phyloP scores from a whole-genome alignment of 2,888 invertebrate species.

The Oscheius sp. region DNA sequence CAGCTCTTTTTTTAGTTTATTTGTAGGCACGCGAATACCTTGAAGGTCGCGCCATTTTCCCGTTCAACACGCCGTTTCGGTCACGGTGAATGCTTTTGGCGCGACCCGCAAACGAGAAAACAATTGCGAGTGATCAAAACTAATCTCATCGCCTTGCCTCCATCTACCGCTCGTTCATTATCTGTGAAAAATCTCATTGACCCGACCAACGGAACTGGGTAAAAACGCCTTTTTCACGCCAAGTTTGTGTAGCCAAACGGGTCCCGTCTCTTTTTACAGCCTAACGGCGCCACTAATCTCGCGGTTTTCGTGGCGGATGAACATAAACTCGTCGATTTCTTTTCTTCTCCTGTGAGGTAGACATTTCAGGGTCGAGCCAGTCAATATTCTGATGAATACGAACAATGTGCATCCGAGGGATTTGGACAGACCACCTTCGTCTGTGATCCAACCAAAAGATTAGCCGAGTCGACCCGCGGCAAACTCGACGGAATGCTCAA shows the following conservation, averaged over 20 bases:
- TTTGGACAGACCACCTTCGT: slow-evolving; percentile 57
- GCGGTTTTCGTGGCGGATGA: slow-evolving; percentile 5
- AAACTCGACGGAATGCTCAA: slow-evolving; percentile 55
- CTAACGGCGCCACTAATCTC: slow-evolving; percentile 16
- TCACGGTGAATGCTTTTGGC: slow-evolving; percentile 20
- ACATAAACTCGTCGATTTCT: slow-evolving; percentile 9
- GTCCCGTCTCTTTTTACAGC: slow-evolving; percentile 17
- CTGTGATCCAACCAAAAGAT: slow-evolving; percentile 54
- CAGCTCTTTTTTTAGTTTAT: slow-evolving; percentile 13
- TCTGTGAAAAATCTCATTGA: neutral
- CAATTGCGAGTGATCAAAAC: slow-evolving; percentile 10
- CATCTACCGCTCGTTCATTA: neutral
- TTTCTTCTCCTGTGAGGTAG: neutral
- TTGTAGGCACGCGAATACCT: slow-evolving; percentile 12
- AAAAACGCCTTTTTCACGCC: slow-evolving; percentile 4
- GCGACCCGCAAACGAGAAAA: slow-evolving; percentile 15
- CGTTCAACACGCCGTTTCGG: slow-evolving; percentile 22
- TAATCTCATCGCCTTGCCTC: neutral
- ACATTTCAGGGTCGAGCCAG: slow-evolving; percentile 34
- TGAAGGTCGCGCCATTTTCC: slow-evolving; percentile 23
- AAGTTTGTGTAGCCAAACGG: slow-evolving; percentile 11
- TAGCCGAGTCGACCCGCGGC: slow-evolving; percentile 51
- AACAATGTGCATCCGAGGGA: slow-evolving; percentile 51
- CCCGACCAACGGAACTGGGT: slow-evolving; percentile 1
- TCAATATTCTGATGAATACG: slow-evolving; percentile 52